Conservation (phyloP, 2,113 vertebrate species). For the Sterrhoptilus dennistouni region DNA sequence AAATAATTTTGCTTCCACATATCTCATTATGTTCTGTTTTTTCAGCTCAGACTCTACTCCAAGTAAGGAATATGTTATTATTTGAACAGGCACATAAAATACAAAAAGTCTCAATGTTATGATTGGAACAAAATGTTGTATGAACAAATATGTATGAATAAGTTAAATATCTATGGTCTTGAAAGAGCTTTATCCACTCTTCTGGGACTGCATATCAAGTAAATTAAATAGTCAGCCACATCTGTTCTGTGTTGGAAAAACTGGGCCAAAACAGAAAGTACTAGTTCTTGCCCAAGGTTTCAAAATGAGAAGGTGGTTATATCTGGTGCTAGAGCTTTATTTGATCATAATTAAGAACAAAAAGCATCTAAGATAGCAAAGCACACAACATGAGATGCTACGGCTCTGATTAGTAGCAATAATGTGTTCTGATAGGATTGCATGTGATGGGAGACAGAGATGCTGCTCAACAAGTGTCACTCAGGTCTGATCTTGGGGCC, state of each 20-base stretch:
- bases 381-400: not conserved
- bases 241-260: not conserved
- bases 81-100: not conserved
- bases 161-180: not conserved
- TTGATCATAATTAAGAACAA: not conserved
- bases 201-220: not conserved
- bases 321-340: not conserved
- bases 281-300: not conserved
- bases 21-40: not conserved
- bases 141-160: not conserved
- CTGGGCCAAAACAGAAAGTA: not conserved
- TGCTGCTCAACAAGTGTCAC: fast-evolving
- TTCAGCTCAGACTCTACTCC: not conserved
- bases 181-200: not conserved
- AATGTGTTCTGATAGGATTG: fast-evolving
- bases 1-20: not conserved
- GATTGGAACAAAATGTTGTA: not conserved
- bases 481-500: not conserved
- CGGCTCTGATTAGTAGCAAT: not conserved
- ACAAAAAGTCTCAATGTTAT: not conserved
- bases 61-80: not conserved
- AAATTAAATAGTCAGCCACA: not conserved
- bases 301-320: not conserved
- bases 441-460: not conserved
- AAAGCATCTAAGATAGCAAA: not conserved